Base-by-base conservation (phyloP, 2,113 vertebrate species). In the Etheostoma spectabile region DNA sequence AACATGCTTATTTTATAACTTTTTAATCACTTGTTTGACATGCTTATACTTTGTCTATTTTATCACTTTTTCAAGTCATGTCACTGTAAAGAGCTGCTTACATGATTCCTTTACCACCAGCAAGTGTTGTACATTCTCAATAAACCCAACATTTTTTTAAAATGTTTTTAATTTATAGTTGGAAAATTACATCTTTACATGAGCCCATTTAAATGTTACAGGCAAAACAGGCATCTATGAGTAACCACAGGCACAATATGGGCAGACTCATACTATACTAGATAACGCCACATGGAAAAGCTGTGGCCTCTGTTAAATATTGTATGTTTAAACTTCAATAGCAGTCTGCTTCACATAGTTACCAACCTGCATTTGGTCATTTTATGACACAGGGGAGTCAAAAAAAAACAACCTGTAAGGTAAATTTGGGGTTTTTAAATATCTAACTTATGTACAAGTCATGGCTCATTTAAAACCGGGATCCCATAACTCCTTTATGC, bases 211-310 rank as follows among this genome's bases (percentile, higher is more conserved):
- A 91, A 91, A 93, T 94, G 93, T 92, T 94, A 96, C 93, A 94
- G 94, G 93, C 88, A 90, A 93, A 94, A 93, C 92, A 94, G 94
- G 95, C 93, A 94, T 95, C 94, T 93, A 94, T 94, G 96, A 95
- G 95, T 70, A 79, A 94, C 94, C 96, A 96, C 95, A 97, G 96
- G 96, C 94, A 95, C 96, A 95, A 96, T 96, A 96, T 93, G 96
- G 95, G 96, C 95, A 96, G 95, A 97, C 96, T 96, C 67, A 95
- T 95, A 97, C 97, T 97, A 96, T 87, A 95, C 95, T 96, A 96
- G 95, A 96, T 95, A 93, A 89, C 94, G 95, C 95, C 95, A 94
- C 93, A 88, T 79, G 75, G 83, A 93, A 94, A 94, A 93, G 85
- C 84, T 90, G 95, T 95, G 93, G 93, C 92, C 64, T 85, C 53